Conservation (phyloP, 2,797 vertebrate species). For the Amazona finschi region DNA sequence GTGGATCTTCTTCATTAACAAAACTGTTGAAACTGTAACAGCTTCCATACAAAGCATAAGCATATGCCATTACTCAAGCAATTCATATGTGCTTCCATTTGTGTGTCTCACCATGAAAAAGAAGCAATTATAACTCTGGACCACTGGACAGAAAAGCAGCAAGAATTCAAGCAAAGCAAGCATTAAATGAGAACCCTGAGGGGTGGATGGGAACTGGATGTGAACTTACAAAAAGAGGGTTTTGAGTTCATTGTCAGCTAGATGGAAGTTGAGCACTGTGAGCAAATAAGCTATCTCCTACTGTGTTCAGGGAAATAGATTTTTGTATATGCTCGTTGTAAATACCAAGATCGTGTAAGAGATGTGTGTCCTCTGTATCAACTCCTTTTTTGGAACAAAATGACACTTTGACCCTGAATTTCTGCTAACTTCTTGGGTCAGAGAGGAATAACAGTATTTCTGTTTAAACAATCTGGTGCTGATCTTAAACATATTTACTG, state of each 20-base stretch:
- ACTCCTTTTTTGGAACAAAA: not conserved
- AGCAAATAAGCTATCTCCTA: constrained; percentile 10
- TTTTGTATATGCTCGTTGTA: not conserved
- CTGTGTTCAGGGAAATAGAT: constrained; percentile 22
- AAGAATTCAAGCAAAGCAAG: not conserved
- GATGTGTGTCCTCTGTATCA: not conserved
- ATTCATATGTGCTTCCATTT: not conserved
- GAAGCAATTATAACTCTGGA: not conserved
- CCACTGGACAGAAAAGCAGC: not conserved
- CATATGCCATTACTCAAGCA: not conserved
- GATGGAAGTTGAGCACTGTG: not conserved
- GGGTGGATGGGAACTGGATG: not conserved
- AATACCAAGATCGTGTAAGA: not conserved
- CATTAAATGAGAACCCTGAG: not conserved
- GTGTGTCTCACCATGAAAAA: not conserved
- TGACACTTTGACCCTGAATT: not conserved
- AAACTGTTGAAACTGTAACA: not conserved
- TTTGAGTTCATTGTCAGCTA: not conserved
- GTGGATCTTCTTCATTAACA: not conserved
- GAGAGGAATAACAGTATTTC: not conserved
- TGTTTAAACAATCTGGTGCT: not conserved
- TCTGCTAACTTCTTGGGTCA: not conserved
- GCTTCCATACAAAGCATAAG: not conserved
- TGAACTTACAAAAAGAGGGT: not conserved
- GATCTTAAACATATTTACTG: not conserved